These are phyloP conservation scores for Plemyria rubiginata DNA, from an alignment of 2,888 invertebrate genomes.

Conservation along the genomic window DNA sequence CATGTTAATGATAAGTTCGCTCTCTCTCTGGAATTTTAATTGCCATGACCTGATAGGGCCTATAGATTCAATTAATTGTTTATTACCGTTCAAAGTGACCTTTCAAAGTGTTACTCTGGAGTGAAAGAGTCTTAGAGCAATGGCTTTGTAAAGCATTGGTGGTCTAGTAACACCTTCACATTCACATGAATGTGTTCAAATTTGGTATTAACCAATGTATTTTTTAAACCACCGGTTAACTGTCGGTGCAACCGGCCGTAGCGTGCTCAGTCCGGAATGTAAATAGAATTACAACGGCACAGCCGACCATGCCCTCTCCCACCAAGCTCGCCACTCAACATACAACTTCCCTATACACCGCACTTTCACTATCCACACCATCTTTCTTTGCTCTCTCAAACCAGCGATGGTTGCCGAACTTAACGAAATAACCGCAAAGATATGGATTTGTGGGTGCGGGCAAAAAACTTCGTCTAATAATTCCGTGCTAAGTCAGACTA, in stretches of 20 bases:
- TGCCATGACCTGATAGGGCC: too few relatives aligned
- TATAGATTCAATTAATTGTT: too few relatives aligned
- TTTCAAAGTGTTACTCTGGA: too few relatives aligned
- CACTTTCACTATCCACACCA: constrained; percentile 23
- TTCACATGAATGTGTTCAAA: too few relatives aligned
- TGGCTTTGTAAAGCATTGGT: too few relatives aligned
- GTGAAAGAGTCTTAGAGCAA: too few relatives aligned
- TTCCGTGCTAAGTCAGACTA: constrained; percentile 14
- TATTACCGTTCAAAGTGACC: too few relatives aligned
- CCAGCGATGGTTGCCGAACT: constrained; percentile 22
- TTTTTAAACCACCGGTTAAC: constrained; percentile 5
- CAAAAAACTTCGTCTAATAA: constrained; percentile 14
- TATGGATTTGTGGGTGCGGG: constrained; percentile 6
- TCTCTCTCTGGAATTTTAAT: too few relatives aligned
- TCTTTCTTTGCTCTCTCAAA: not conserved
- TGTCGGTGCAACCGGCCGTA: constrained; percentile 27
- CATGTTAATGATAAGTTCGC: too few relatives aligned
- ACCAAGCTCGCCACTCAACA: constrained; percentile 36
- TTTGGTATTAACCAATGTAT: too few relatives aligned
- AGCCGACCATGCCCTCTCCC: constrained; percentile 46
- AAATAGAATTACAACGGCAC: constrained; percentile 68
- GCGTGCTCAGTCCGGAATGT: constrained; percentile 52
- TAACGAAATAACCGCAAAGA: not conserved
- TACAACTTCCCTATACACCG: constrained; percentile 28
- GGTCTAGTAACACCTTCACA: too few relatives aligned